These are phyloP conservation scores for Paguma larvata DNA, from an alignment of 2,797 vertebrate genomes.

Conservation along the genomic window DNA sequence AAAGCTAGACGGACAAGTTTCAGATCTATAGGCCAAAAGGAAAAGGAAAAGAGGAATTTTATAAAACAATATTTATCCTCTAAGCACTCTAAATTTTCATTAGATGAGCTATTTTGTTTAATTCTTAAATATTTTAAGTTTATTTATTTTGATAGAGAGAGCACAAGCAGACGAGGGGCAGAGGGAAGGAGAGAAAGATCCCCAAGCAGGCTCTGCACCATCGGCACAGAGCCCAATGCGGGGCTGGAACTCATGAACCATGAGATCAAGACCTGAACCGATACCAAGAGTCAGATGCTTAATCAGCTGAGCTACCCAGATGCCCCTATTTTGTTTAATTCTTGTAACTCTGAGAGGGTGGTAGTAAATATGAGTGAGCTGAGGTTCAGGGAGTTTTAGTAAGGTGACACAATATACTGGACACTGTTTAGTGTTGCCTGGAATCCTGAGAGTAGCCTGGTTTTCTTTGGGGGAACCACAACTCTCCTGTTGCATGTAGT, in stretches of 20 bases:
- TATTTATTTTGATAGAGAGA: too few relatives aligned
- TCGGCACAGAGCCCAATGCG: too few relatives aligned
- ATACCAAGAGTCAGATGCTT: too few relatives aligned
- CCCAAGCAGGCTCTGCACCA: too few relatives aligned
- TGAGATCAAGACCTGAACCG: too few relatives aligned
- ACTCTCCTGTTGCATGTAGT: not conserved
- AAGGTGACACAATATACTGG: not conserved
- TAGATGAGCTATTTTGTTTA: not conserved
- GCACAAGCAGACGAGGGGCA: too few relatives aligned
- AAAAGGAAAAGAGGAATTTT: not conserved
- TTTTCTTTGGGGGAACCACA: not conserved
- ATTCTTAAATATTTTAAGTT: not conserved
- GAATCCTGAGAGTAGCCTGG: not conserved
- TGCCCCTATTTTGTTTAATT: not conserved
- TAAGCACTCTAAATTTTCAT: not conserved
- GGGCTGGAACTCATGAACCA: too few relatives aligned
- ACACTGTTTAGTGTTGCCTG: not conserved
- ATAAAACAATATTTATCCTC: conserved; percentile 16
- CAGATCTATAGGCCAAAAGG: not conserved
- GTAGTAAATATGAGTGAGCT: not conserved
- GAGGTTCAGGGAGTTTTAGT: not conserved
- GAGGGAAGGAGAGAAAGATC: too few relatives aligned
- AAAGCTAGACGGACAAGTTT: not conserved
- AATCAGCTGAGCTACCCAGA: too few relatives aligned
- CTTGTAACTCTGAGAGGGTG: not conserved